Conservation (phyloP, 2,797 vertebrate species). For the Gouania willdenowi region DNA sequence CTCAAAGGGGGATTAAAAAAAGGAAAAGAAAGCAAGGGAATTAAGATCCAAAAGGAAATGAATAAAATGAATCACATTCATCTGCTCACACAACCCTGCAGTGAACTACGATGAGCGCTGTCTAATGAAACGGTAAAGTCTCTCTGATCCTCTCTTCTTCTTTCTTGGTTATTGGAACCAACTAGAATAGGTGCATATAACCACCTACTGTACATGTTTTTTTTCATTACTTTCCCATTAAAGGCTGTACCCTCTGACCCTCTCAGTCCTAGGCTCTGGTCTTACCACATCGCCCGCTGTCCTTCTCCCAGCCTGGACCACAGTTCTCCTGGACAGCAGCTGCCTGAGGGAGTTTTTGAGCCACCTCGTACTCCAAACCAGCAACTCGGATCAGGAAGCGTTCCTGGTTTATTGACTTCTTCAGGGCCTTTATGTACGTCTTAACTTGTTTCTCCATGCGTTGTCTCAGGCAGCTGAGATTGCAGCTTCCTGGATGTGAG, state of each 20-base stretch:
- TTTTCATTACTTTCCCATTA: too few relatives aligned
- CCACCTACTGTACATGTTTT: too few relatives aligned
- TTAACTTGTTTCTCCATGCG: slow-evolving; percentile 92
- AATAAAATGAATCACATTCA: too few relatives aligned
- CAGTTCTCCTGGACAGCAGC: slow-evolving; percentile 70
- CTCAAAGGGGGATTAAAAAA: too few relatives aligned
- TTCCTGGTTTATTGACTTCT: slow-evolving; percentile 98
- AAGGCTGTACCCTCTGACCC: too few relatives aligned
- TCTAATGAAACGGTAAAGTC: too few relatives aligned
- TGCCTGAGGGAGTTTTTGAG: slow-evolving; percentile 81
- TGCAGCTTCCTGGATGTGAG: slow-evolving; percentile 80
- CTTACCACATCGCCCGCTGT: slow-evolving; percentile 93
- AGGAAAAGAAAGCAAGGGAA: too few relatives aligned
- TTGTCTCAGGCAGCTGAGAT: slow-evolving; percentile 89
- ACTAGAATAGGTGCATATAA: too few relatives aligned
- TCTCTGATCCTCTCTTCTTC: too few relatives aligned
- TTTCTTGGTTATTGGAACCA: too few relatives aligned
- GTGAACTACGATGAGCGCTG: neutral
- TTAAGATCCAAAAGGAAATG: too few relatives aligned
- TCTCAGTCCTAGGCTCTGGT: slow-evolving; percentile 19
- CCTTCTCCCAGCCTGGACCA: slow-evolving; percentile 84
- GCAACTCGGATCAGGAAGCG: slow-evolving; percentile 92
- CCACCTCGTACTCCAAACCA: slow-evolving; percentile 92
- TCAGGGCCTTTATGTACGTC: slow-evolving; percentile 90
- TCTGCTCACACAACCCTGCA: too few relatives aligned